Evolutionary conservation across 1,140 invertebrate genomes (phyloP), one percentile per base, ranked within the genome.

Genomic region (Anastatus disparis): DNA sequence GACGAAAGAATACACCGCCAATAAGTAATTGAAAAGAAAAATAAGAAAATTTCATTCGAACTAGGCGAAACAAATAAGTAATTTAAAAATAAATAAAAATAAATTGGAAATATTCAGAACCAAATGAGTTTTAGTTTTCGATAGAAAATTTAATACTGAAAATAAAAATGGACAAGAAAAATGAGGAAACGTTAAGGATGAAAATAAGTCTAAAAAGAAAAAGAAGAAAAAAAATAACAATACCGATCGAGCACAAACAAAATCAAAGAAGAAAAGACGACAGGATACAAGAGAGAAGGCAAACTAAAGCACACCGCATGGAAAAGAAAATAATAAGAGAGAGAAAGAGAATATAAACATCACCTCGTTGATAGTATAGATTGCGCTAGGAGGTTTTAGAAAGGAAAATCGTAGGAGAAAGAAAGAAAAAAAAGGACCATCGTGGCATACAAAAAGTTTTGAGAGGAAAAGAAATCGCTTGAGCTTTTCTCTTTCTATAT

Each of bases 381-480:
- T 44, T n/a, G 50, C 22, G 50, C 2, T 22, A 6, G 38, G 26
- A 24, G 17, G 38, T 15, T 42, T 61, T 44, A 35, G n/a, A 38
- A 48, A 29, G 56, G 40, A 48, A 52, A 52, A 63, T 31, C 22
- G 56, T 27, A 48, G 27, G 20, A 61, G 55, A 24, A 46, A 58
- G 26, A 55, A 55, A 29, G 35, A 46, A 22, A 61, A 42, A 50
- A 48, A 38, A 58, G 15, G n/a, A 52, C 3, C 17, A 10, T 17
- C 40, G 59, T 50, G 20, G n/a, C n/a, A 15, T 52, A 50, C 22
- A 73, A 73, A 73, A 73, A 73, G 27, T 73, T 73, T 59, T 31
- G 59, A 63, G 50, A 59, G 70, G 35, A 61, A 52, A 62, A 68
- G 59, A 62, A 68, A 67, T 72, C 62, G 70, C 42, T 10, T 3